These are phyloP conservation scores for Tringa solitaria DNA, from an alignment of 2,113 vertebrate species.

Conservation along the genomic window DNA sequence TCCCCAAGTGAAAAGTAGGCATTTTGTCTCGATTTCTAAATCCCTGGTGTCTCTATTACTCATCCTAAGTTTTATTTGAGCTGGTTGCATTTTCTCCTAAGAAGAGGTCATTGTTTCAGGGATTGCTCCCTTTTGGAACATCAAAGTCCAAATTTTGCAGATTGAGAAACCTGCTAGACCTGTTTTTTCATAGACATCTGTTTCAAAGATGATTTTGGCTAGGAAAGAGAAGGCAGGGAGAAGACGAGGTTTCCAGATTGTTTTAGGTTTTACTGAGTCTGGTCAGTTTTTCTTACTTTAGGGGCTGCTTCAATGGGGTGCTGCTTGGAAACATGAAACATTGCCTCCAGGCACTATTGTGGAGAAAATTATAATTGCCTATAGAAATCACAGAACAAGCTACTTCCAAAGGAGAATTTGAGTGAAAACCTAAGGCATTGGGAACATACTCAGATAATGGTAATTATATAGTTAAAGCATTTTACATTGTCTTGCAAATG, in stretches of 20 bases:
- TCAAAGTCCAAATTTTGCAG: not conserved
- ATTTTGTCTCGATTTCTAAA: not conserved
- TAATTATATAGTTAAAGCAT: constrained; percentile 3
- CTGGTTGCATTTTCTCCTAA: not conserved
- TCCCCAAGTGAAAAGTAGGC: not conserved
- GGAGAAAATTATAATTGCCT: not conserved
- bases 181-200: not conserved
- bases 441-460: not conserved
- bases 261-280: not conserved
- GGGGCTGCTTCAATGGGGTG: not conserved
- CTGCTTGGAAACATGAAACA: not conserved
- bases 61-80: not conserved
- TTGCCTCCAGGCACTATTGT: not conserved
- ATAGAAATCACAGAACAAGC: not conserved
- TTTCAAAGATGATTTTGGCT: not conserved
- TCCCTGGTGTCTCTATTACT: not conserved
- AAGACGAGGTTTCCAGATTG: not conserved
- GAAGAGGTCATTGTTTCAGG: not conserved
- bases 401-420: not conserved
- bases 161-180: not conserved
- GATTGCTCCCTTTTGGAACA: not conserved
- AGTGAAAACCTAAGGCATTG: not conserved
- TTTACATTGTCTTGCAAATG: constrained; percentile 21
- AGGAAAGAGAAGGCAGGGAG: not conserved
- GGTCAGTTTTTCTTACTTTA: not conserved